Percentiles rank a stretch among this genome's conserved stretches.
Conservation (phyloP, 1,140 invertebrate species). For the Cecropterus lyciades region DNA sequence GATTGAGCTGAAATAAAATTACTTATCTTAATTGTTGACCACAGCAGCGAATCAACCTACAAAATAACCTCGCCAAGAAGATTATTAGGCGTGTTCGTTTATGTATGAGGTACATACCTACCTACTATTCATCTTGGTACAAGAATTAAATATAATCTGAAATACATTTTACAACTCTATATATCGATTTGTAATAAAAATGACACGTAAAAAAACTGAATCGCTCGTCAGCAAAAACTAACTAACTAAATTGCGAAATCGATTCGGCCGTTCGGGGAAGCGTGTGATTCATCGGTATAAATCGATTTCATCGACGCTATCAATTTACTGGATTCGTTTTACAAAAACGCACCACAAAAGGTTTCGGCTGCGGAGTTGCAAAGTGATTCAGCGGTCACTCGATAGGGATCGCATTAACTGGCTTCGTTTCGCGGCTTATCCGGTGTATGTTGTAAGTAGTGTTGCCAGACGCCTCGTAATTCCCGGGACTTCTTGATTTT, state of each 20-base stretch:
- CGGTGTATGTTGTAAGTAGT: conserved; percentile 51
- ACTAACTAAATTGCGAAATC: conserved; percentile 43
- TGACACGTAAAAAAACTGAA: conserved; percentile 38
- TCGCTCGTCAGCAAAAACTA: conserved; percentile 45
- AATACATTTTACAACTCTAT: not conserved
- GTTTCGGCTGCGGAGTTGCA: conserved; percentile 51
- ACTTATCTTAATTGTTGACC: no score
- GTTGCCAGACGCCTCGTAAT: no score
- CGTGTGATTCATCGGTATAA: conserved; percentile 59
- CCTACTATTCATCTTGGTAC: no score
- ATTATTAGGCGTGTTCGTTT: no score
- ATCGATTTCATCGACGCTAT: conserved; percentile 59
- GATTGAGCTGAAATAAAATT: no score
- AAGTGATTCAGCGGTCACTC: conserved; percentile 58
- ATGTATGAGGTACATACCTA: no score
- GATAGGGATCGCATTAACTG: conserved; percentile 53
- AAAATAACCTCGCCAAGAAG: no score
- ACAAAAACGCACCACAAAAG: conserved; percentile 64
- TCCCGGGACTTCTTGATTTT: no score
- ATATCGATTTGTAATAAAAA: conserved; percentile 21
- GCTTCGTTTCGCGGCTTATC: conserved; percentile 59
- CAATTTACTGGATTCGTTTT: conserved; percentile 56
- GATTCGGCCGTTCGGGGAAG: conserved; percentile 53
- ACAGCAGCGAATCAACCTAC: no score
- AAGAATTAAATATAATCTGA: not conserved